phyloP scores from a whole-genome alignment of 2,113 vertebrate genomes.

The Prinia subflava region DNA sequence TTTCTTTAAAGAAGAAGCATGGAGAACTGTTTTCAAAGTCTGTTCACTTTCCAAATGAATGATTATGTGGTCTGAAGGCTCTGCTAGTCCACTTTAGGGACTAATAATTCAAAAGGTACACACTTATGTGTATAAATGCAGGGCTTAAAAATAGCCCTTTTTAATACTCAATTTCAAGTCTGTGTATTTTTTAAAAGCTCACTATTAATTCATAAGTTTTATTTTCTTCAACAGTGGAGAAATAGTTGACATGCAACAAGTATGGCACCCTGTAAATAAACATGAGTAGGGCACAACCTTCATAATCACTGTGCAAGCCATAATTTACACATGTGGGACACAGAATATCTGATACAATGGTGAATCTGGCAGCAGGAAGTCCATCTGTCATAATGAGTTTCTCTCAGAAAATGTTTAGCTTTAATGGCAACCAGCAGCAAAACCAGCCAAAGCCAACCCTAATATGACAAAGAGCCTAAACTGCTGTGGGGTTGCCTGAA shows the following conservation, averaged over 20 bases:
- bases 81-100: not conserved
- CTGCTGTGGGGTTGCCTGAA: not conserved
- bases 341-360: not conserved
- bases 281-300: not conserved
- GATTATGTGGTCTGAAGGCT: not conserved
- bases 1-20: not conserved
- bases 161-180: not conserved
- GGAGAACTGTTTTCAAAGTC: not conserved
- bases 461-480: not conserved
- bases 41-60: not conserved
- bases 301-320: rapidly evolving
- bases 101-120: not conserved
- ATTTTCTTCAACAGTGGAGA: not conserved
- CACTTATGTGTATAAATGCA: not conserved
- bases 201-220: not conserved
- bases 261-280: not conserved
- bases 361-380: not conserved
- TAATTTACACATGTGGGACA: not conserved
- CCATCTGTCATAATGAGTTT: not conserved
- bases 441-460: not conserved
- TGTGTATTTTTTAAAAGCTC: not conserved
- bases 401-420: not conserved
- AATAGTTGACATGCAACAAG: not conserved
- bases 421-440: not conserved
- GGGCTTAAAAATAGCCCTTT: not conserved